Conservation (phyloP, 2,113 vertebrate genomes). For the Rousettus leschenaultii region DNA sequence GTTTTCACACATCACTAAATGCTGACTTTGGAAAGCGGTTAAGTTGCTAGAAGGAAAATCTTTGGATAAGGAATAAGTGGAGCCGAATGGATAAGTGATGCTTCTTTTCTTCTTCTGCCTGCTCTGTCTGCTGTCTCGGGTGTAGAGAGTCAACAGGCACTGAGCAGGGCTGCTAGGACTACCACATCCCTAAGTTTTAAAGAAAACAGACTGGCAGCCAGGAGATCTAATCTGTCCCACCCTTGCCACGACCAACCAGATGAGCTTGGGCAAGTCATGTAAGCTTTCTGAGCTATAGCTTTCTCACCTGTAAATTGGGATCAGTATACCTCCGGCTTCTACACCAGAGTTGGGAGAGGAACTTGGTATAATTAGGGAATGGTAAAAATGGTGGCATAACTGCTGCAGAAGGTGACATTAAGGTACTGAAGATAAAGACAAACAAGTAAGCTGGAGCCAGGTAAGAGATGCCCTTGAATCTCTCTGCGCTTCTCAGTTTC, state of each 20-base stretch:
- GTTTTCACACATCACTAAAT: slow-evolving; percentile 59
- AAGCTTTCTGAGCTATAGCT: background rate
- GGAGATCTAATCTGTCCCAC: background rate
- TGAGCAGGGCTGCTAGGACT: background rate
- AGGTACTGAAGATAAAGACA: background rate
- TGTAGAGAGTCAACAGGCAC: background rate
- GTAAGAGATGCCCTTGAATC: background rate
- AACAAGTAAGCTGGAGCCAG: background rate
- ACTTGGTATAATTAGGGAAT: background rate
- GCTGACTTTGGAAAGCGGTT: slow-evolving; percentile 51
- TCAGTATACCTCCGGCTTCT: background rate
- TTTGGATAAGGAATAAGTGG: background rate
- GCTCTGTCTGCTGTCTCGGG: background rate
- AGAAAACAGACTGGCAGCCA: background rate
- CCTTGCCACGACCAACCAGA: background rate
- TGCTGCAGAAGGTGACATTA: background rate
- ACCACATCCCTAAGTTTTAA: background rate
- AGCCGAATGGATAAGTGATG: too few species aligned
- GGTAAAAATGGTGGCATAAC: background rate
- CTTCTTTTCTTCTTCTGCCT: background rate
- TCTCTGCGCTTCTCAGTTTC: background rate
- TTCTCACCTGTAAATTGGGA: background rate
- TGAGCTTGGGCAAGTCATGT: background rate
- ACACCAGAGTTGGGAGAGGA: background rate
- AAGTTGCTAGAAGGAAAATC: background rate